Evolutionary conservation across 2,888 invertebrate species (phyloP).

Genomic region (Xiphydria camelus): DNA sequence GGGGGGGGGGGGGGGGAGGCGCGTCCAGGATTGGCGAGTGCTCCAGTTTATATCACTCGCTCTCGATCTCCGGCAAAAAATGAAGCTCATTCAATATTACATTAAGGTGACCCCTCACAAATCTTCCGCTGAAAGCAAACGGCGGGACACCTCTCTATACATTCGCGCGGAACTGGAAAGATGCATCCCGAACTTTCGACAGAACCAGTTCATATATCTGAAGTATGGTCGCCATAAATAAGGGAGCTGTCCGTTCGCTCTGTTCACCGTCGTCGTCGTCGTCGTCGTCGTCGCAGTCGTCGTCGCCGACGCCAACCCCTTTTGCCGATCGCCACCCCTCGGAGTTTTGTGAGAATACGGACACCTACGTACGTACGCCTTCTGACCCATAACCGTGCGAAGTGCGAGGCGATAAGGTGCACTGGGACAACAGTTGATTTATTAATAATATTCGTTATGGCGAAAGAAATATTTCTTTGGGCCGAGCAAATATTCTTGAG

Average conservation of each 20-base stretch:
- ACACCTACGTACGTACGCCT: no score
- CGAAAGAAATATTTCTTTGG: no score
- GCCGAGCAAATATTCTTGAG: no score
- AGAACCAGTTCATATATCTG: constrained; percentile 59
- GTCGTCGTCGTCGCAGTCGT: constrained; percentile 1
- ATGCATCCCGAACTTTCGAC: constrained; percentile 57
- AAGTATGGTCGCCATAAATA: constrained; percentile 58
- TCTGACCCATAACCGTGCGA: no score
- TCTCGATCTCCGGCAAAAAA: constrained; percentile 29
- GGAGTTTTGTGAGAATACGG: constrained; percentile 28
- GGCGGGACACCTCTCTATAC: constrained; percentile 48
- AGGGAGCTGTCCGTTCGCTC: constrained; percentile 55
- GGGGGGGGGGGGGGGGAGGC: no score
- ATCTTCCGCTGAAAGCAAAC: constrained; percentile 46
- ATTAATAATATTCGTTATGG: no score
- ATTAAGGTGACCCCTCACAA: constrained; percentile 51
- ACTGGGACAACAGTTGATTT: no score
- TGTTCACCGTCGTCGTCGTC: constrained; percentile 42
- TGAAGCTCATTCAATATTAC: constrained; percentile 48
- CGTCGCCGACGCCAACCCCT: constrained; percentile 5
- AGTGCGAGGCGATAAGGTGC: no score
- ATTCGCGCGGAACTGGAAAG: constrained; percentile 51
- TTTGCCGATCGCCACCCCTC: constrained; percentile 9
- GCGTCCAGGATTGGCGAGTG: constrained; percentile 14
- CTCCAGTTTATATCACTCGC: constrained; percentile 16